Evolutionary conservation across 2,797 vertebrate species (phyloP).

Genomic region (Peromyscus attwateri): DNA sequence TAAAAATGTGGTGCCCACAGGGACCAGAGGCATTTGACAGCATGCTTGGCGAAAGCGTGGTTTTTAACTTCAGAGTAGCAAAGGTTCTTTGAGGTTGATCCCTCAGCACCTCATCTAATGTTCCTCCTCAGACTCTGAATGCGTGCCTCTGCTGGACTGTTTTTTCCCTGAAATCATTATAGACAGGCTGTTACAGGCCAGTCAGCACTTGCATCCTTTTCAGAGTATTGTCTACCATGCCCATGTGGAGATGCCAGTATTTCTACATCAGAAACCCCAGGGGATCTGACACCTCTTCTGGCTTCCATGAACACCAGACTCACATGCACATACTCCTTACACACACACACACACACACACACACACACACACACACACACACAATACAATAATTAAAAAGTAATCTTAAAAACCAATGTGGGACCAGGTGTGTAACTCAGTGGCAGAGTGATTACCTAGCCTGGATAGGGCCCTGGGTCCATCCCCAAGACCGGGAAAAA

Average conservation of each 20-base stretch:
- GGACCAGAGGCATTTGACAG: background rate
- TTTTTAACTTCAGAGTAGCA: constrained; percentile 36
- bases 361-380: background rate
- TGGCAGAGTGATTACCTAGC: background rate
- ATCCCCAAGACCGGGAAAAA: background rate
- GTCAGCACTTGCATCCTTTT: background rate
- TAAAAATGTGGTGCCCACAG: background rate
- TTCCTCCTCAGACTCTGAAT: background rate
- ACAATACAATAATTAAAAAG: background rate
- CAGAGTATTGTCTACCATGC: background rate
- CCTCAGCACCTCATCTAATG: background rate
- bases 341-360: too few species aligned
- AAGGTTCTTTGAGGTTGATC: background rate
- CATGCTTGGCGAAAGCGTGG: background rate
- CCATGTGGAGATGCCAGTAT: background rate
- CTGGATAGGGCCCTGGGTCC: background rate
- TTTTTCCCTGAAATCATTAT: background rate
- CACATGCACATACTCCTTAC: background rate
- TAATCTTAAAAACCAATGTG: background rate
- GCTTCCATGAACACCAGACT: background rate
- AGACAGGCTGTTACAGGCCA: background rate
- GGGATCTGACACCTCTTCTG: background rate
- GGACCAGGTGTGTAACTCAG: background rate
- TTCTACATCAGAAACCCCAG: background rate
- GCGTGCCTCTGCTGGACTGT: background rate